These are phyloP conservation scores for Pseudochirops cupreus DNA, from an alignment of 2,797 vertebrate genomes.

Conservation along the genomic window DNA sequence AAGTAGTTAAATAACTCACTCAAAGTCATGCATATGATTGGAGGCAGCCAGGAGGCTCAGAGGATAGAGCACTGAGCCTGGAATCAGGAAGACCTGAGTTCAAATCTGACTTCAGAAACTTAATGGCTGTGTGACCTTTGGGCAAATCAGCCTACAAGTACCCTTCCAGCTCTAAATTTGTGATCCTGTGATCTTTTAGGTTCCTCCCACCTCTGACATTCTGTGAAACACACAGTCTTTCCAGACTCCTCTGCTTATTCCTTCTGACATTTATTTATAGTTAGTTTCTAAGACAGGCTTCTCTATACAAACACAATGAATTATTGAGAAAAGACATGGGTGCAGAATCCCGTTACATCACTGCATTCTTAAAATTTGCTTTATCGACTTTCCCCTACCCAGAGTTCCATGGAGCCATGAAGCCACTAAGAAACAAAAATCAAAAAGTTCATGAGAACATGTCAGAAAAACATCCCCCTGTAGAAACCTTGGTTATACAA, in stretches of 20 bases:
- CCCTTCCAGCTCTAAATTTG: not conserved
- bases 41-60: rapidly evolving
- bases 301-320: not conserved
- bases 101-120: not conserved
- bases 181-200: not conserved
- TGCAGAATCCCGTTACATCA: not conserved
- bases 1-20: constrained; percentile 1
- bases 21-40: not conserved
- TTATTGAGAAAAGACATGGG: not conserved
- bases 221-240: not conserved
- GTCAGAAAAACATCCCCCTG: not conserved
- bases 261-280: constrained; percentile 20
- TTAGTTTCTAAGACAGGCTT: constrained; percentile 26
- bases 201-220: not conserved
- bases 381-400: not conserved
- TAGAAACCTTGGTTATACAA: constrained; percentile 25
- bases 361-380: not conserved
- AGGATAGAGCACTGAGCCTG: not conserved
- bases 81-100: not conserved
- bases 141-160: not conserved
- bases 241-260: not conserved
- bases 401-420: not conserved
- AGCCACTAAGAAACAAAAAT: constrained; percentile 18
- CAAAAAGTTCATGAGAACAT: constrained; percentile 4
- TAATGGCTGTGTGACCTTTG: not conserved